phyloP scores from a whole-genome alignment of 2,888 invertebrate genomes.

The Blera fallax region DNA sequence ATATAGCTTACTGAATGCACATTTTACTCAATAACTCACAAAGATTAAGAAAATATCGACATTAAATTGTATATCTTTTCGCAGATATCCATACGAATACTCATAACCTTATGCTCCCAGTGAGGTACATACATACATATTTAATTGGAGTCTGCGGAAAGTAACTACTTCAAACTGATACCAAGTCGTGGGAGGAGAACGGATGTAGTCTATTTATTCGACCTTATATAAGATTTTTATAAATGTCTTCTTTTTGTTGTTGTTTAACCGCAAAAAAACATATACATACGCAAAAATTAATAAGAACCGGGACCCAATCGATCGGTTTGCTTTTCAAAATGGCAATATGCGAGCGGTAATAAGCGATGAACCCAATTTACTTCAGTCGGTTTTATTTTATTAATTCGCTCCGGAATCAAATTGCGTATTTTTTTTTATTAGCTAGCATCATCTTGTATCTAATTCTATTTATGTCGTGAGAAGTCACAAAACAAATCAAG shows the following conservation, averaged over 20 bases:
- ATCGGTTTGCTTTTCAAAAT: constrained; percentile 50
- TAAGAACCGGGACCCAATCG: constrained; percentile 14
- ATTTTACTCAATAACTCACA: constrained; percentile 22
- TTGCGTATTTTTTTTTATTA: constrained; percentile 62
- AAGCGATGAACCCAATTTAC: constrained; percentile 61
- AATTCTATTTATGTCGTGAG: constrained; percentile 71
- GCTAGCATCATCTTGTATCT: constrained; percentile 61
- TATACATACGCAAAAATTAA: not conserved
- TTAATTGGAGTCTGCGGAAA: constrained; percentile 37
- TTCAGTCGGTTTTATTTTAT: constrained; percentile 27
- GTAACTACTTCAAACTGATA: constrained; percentile 35
- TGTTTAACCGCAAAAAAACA: not conserved
- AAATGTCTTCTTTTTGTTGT: not conserved
- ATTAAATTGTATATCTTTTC: not conserved
- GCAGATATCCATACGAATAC: not conserved
- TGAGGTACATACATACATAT: not conserved
- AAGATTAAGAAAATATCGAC: not conserved
- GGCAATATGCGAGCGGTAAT: constrained; percentile 42
- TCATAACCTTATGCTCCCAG: not conserved
- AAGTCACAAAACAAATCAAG: constrained; percentile 72
- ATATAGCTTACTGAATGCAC: too few relatives aligned
- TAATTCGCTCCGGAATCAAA: constrained; percentile 53
- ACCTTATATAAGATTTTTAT: constrained; percentile 53
- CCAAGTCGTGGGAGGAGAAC: constrained; percentile 63
- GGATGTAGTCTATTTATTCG: constrained; percentile 70